phyloP scores from a whole-genome alignment of 2,113 vertebrate genomes.

The Pagrus major region DNA sequence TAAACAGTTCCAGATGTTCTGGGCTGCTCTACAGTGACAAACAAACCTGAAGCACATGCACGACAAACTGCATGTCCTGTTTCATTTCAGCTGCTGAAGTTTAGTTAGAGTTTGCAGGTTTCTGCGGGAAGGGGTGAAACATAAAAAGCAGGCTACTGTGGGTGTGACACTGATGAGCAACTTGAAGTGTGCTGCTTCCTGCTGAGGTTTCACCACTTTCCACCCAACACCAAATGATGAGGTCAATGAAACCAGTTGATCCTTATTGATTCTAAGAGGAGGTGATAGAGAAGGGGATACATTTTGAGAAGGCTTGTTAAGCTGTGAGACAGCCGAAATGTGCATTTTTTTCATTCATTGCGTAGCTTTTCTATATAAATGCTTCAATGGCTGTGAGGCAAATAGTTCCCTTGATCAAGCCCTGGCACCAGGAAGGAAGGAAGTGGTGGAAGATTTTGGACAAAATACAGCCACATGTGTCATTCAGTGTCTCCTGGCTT shows the following conservation, averaged over 20 bases:
- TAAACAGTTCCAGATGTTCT: constrained; percentile 63
- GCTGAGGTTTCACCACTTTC: neutral
- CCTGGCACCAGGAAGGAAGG: constrained; percentile 40
- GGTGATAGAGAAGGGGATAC: rapidly evolving
- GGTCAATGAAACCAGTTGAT: neutral
- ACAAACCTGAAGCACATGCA: constrained; percentile 50
- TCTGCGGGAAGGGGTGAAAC: neutral
- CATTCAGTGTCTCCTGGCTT: neutral
- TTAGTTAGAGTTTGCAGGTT: neutral
- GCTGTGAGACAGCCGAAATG: neutral
- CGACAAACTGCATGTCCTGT: neutral
- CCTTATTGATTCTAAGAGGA: neutral
- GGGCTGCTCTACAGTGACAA: constrained; percentile 42
- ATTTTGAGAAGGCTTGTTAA: neutral
- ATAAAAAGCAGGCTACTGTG: neutral
- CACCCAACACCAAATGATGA: too few relatives aligned
- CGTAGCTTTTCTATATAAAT: constrained; percentile 3
- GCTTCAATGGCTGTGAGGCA: neutral
- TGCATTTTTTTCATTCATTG: neutral
- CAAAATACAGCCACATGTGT: constrained; percentile 60
- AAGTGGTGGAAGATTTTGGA: constrained; percentile 20
- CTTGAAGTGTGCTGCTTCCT: neutral
- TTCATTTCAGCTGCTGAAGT: neutral
- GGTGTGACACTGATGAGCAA: neutral
- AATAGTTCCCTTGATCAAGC: constrained; percentile 2